Percentiles rank a stretch among this genome's conserved stretches.
phyloP scores from a whole-genome alignment of 1,140 invertebrate species.

The Triops longicaudatus region DNA sequence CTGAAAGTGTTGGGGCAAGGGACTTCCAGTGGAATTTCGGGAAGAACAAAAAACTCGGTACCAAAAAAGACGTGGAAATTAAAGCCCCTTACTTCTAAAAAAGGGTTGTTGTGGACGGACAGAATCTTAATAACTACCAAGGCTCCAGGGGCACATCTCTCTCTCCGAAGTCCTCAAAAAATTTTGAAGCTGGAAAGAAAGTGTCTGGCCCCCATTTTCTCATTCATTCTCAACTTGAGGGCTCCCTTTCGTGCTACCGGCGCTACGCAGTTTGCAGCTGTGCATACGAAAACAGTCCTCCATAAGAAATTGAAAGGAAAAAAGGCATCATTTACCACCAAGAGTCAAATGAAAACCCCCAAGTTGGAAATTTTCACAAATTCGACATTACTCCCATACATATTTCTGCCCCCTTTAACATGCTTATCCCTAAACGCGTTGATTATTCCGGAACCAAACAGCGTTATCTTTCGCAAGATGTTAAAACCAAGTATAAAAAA shows the following conservation, averaged over 20 bases:
- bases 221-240: slow-evolving; percentile 8
- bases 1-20: neutral
- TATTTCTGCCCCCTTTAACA: no score
- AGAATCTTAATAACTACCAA: slow-evolving; percentile 3
- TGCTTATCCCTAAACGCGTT: no score
- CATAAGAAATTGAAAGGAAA: neutral
- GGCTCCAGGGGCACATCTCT: neutral
- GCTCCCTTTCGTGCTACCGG: slow-evolving; percentile 10
- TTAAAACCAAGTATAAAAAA: no score
- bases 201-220: slow-evolving; percentile 14
- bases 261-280: slow-evolving; percentile 13
- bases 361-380: no score
- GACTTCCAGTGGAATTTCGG: neutral
- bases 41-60: neutral
- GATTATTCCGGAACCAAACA: no score
- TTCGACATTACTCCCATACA: no score
- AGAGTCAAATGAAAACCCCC: no score
- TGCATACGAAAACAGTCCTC: neutral
- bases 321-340: neutral
- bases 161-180: neutral
- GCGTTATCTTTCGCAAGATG: no score
- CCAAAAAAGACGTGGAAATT: neutral
- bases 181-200: neutral
- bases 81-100: neutral
- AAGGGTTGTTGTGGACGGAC: neutral